Base-by-base conservation (phyloP, 1,140 invertebrate species). In the Capitella teleta region DNA sequence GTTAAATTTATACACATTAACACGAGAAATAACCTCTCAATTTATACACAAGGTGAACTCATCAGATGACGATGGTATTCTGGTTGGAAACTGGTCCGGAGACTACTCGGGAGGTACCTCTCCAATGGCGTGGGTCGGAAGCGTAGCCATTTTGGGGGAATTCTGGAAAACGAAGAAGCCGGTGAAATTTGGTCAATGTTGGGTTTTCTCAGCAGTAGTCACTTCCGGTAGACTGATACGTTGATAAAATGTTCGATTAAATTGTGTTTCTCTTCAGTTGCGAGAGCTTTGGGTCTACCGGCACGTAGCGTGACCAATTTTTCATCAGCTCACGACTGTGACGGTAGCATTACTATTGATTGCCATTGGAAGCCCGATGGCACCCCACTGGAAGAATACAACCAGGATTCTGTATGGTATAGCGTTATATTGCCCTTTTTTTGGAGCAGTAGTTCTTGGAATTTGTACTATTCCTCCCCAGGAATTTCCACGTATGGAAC, bases 401-500 rank as follows among this genome's bases (percentile, higher is more conserved):
- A 82, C 52, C 80, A 75, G 5, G 88, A 91, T 66, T 89, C 86
- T 0, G 81, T 90, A 44, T 90, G 87, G 87, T 78, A 62, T 62
- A 66, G 55, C 8, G 6, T n/a, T n/a, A n/a, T n/a, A n/a, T n/a
- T n/a, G n/a, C n/a, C n/a, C n/a, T n/a, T n/a, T n/a, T n/a, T n/a
- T n/a, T n/a, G n/a, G n/a, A n/a, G n/a, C n/a, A n/a, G n/a, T n/a
- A n/a, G n/a, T n/a, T n/a, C n/a, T n/a, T n/a, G n/a, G n/a, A n/a
- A 6, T 45, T 25, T 45, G 18, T n/a, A n/a, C n/a, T n/a, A n/a
- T n/a, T 25, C 6, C 43, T 8, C 28, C 25, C 6, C 43, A 45
- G 70, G 85, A 95, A 94, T 61, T 95, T 90, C 66, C 92, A 95
- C 62, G 89, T 93, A 2, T 96, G 91, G 92, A 88, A 90, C 68